These are phyloP conservation scores for Distichodus sexfasciatus DNA, from an alignment of 2,797 vertebrate genomes.

Conservation along the genomic window DNA sequence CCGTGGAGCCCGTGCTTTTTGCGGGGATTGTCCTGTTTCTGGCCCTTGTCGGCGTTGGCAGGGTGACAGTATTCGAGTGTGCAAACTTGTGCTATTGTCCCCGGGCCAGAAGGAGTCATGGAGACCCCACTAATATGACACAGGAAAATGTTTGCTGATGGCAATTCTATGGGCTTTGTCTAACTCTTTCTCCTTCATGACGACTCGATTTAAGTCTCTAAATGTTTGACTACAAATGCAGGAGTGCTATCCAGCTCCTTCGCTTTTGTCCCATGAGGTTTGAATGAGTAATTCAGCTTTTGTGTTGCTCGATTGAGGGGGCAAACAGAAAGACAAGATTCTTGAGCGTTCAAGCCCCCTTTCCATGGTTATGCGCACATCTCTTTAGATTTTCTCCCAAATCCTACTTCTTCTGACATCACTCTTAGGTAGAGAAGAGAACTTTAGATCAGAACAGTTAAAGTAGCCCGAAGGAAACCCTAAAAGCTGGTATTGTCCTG, in stretches of 20 bases:
- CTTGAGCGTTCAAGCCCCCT: conserved; percentile 96
- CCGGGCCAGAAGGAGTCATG: conserved; percentile 96
- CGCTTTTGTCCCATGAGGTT: conserved; percentile 92
- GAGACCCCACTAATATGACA: conserved; percentile 99
- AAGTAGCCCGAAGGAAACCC: conserved; percentile 67
- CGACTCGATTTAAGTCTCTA: conserved; percentile 99
- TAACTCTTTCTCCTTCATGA: conserved; percentile 99
- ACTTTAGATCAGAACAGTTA: conserved; percentile 70
- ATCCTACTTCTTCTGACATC: conserved; percentile 86
- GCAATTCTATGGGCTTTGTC: conserved; percentile 99
- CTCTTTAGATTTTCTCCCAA: conserved; percentile 82
- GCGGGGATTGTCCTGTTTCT: conserved; percentile 93
- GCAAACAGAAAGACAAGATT: conserved; percentile 99
- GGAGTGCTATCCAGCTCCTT: conserved; percentile 98
- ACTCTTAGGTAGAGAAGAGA: conserved; percentile 65
- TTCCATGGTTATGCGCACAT: conserved; percentile 98
- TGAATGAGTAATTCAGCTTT: conserved; percentile 99
- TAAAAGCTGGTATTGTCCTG: conserved; percentile 69
- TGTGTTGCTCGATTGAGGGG: conserved; percentile 99
- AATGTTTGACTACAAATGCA: conserved; percentile 99
- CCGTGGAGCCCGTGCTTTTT: conserved; percentile 85
- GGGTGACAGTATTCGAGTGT: conserved; percentile 99
- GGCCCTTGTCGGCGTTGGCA: conserved; percentile 97
- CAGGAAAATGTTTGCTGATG: conserved; percentile 99
- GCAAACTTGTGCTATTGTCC: conserved; percentile 99